Evolutionary conservation across 1,140 invertebrate genomes (phyloP).

Genomic region (Micrasema longulum): DNA sequence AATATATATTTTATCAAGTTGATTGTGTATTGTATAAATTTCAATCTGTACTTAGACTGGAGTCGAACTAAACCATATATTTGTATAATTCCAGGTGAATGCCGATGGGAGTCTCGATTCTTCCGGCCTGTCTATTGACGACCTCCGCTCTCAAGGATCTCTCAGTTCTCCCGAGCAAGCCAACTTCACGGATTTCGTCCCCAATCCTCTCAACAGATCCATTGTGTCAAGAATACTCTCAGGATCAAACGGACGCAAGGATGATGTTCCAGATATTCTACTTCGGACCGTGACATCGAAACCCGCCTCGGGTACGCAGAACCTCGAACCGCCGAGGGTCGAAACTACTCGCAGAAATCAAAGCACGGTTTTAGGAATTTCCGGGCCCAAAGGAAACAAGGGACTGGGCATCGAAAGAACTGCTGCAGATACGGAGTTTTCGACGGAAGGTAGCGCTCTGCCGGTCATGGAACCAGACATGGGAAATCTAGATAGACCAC

Average conservation of each 20-base stretch:
- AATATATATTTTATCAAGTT: no score
- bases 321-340: slow-evolving; percentile 31
- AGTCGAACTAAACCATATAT: neutral
- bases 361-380: slow-evolving; percentile 62
- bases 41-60: no score
- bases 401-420: slow-evolving; percentile 62
- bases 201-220: slow-evolving; percentile 72
- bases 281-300: slow-evolving; percentile 77
- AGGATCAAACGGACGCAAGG: slow-evolving; percentile 83
- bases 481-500: slow-evolving; percentile 67
- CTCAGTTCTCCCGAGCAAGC: slow-evolving; percentile 61
- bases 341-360: slow-evolving; percentile 59
- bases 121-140: slow-evolving; percentile 60
- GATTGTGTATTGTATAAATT: no score
- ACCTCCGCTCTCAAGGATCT: slow-evolving; percentile 51
- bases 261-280: slow-evolving; percentile 81
- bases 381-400: slow-evolving; percentile 57
- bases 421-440: slow-evolving; percentile 61
- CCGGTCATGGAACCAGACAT: slow-evolving; percentile 67
- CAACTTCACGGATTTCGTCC: slow-evolving; percentile 73
- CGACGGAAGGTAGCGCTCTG: slow-evolving; percentile 64
- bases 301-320: slow-evolving; percentile 57
- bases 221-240: slow-evolving; percentile 84
- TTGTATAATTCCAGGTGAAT: slow-evolving; percentile 59
- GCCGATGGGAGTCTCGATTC: slow-evolving; percentile 62